These are phyloP conservation scores for Anhinga rufa DNA, from an alignment of 2,113 vertebrate genomes.

Conservation along the genomic window DNA sequence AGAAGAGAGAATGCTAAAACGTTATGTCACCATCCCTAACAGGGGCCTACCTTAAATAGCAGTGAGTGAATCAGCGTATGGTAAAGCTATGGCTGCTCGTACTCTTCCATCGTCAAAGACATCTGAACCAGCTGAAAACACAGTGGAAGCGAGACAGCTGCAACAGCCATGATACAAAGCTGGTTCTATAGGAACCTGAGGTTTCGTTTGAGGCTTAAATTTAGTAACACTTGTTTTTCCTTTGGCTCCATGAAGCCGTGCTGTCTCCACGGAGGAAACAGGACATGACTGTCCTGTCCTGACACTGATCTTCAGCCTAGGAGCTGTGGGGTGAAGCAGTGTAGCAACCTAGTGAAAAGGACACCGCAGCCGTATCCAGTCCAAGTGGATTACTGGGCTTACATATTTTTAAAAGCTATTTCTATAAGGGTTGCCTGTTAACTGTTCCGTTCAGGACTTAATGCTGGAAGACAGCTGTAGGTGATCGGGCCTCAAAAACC, in stretches of 20 bases:
- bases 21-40: background rate
- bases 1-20: background rate
- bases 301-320: background rate
- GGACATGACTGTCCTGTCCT: background rate
- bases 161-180: background rate
- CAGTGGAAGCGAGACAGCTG: background rate
- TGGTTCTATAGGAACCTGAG: background rate
- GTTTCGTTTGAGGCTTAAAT: constrained; percentile 12
- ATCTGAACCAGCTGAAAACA: background rate
- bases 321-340: background rate
- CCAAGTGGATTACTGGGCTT: background rate
- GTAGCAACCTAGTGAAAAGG: background rate
- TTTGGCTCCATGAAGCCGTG: background rate
- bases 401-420: background rate
- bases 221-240: constrained; percentile 8
- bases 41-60: background rate
- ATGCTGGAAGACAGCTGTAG: background rate
- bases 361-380: background rate
- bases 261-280: background rate
- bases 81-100: background rate
- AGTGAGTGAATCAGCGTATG: background rate
- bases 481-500: background rate
- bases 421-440: background rate
- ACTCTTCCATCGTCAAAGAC: background rate
- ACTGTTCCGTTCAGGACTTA: background rate